These are phyloP conservation scores for Euura saliciscinereae DNA, from an alignment of 1,140 invertebrate species.

Conservation along the genomic window DNA sequence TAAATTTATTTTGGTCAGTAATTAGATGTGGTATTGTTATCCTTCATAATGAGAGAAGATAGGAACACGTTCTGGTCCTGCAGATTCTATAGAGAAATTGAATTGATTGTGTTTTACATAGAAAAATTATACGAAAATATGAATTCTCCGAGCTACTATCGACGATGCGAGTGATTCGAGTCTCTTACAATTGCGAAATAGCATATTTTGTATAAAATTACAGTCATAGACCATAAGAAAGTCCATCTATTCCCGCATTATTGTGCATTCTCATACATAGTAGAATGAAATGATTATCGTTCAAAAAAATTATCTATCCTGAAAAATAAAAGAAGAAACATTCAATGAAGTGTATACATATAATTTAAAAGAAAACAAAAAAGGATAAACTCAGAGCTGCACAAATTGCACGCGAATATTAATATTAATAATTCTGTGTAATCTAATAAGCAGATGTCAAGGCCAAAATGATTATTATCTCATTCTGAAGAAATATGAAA, in stretches of 20 bases:
- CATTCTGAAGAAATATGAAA: neutral
- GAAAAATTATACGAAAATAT: conserved; percentile 11
- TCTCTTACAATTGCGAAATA: neutral
- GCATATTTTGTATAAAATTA: neutral
- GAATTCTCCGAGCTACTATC: neutral
- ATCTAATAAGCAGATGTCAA: neutral
- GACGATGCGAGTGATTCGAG: neutral
- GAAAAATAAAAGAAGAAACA: neutral
- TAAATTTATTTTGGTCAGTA: neutral
- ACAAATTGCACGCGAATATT: neutral
- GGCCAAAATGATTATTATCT: neutral
- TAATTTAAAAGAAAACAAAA: neutral
- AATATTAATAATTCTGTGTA: too few relatives aligned
- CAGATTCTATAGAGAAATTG: too few relatives aligned
- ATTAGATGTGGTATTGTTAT: neutral
- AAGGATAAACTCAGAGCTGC: neutral
- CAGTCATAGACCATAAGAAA: neutral
- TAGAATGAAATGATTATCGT: neutral
- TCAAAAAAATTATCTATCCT: neutral
- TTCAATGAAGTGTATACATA: neutral
- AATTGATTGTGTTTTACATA: neutral
- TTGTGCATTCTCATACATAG: neutral
- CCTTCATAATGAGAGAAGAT: too few relatives aligned
- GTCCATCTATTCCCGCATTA: neutral
- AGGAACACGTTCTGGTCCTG: too few relatives aligned